Evolutionary conservation across 1,140 invertebrate species (phyloP), one percentile per base, ranked within the genome.

Genomic region (Uloborus diversus): DNA sequence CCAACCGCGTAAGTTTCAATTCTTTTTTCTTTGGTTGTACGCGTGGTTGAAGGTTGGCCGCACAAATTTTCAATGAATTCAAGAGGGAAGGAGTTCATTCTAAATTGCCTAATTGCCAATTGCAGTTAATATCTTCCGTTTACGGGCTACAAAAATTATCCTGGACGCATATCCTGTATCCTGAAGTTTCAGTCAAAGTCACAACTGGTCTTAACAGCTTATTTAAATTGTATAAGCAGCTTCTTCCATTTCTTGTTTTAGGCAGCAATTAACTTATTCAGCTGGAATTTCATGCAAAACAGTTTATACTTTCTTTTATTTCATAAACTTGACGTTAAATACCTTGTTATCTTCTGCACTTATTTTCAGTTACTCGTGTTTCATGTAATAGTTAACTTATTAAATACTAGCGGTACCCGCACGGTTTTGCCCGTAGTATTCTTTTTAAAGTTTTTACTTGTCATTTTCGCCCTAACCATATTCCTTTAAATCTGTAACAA

Each of bases 51-150:
- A 17, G 37, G n/a, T n/a, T n/a, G 9, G 37, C 9, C 9, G 37
- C 2, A 17, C 17, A 23, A 56, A 23, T 23, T 11, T 56, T 56
- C 25, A 56, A 56, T 56, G 51, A 56, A 56, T 4, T 75, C 53
- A 75, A 75, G 71, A 75, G 71, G 71, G 57, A 75, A 62, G 70
- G 57, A 20, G 27, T 59, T 35, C 37, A 33, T 75, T 64, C 35
- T 51, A 75, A 75, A 75, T 7, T 33, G 37, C 42, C 53, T 35
- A 49, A 51, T 17, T 11, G 11, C 28, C 70, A 75, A 62, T 75
- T 75, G 33, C 25, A 42, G 23, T 13, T 35, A 75, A 49, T 51
- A 75, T 64, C 35, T 49, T 23, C 27, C 5, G 0, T 33, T 30
- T 47, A 37, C 5, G 20, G 57, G 59, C 70, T 33, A 35, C 37